Base-by-base conservation (phyloP, 2,113 vertebrate species). In the Xenotilapia leptura region DNA sequence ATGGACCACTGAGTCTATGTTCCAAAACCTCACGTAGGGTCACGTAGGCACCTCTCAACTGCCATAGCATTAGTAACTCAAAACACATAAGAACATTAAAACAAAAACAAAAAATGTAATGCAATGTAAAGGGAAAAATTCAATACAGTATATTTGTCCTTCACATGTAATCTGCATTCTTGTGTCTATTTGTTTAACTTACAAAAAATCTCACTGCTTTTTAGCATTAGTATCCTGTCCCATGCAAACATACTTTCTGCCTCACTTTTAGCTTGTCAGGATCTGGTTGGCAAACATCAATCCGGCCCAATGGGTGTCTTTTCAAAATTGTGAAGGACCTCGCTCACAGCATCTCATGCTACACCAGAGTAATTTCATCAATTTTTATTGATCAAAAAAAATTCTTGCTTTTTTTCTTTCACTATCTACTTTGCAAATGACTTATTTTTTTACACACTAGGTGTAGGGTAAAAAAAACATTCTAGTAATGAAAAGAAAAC, bases 21-120 rank as follows among this genome's bases (percentile, higher is more conserved):
- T 68, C 0, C 1, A 0, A 65, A 65, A 65, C 60, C 31, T 36
- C 62, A 38, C 10, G 4, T 65, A 7, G 9, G 15, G 6, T 62
- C 1, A 33, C 6, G 31, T n/a, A 11, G 17, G 9, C 33, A 8
- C 23, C 13, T 65, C 31, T 36, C 17, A 36, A 38, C 28, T 7
- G 6, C 31, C 60, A 21, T 31, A 60, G 0, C 26, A 17, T 60
- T 31, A 60, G 2, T 62, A 62, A 33, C 58, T 62, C 6, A 62
- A 6, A 62, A 62, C 58, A 62, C 6, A 62, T 62, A 33, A 3
- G 9, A 62, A 4, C 2, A 33, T 6, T 60, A 60, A 33, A 60
- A 60, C 56, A 26, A 56, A 58, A 28, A 58, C 55, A 62, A 36
- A 65, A 60, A 6, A 60, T 2, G 28, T 2, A 58, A 58, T 58